Evolutionary conservation across 1,140 invertebrate species (phyloP).

Genomic region (Lucilia cuprina): DNA sequence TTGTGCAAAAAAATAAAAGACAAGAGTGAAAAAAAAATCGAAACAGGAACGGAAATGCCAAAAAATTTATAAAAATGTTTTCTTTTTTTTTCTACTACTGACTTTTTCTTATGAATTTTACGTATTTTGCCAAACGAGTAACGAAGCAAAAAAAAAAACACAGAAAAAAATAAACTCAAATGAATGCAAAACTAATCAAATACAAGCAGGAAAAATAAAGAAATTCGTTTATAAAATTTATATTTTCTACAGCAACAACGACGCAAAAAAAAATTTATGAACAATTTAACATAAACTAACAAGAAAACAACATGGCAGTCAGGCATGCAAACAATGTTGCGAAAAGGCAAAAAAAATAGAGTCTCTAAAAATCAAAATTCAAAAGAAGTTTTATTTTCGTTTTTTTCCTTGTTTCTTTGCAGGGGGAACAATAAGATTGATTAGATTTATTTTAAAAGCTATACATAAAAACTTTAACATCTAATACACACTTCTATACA

Average conservation of each 20-base stretch:
- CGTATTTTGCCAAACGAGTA: not conserved
- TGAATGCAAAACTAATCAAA: not conserved
- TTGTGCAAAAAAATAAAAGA: no score
- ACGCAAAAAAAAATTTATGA: not conserved
- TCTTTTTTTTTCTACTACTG: not conserved
- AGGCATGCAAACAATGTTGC: not conserved
- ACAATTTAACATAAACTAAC: not conserved
- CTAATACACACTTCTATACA: no score
- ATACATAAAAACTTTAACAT: not conserved
- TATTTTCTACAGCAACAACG: not conserved
- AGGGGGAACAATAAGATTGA: no score
- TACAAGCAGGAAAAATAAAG: not conserved
- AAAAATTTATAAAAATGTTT: not conserved
- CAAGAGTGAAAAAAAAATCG: not conserved
- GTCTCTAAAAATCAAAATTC: no score
- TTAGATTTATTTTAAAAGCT: not conserved
- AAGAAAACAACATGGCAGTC: not conserved
- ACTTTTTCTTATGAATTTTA: not conserved
- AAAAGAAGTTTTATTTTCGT: no score
- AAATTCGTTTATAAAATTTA: not conserved
- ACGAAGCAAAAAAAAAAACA: not conserved
- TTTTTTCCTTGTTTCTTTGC: no score
- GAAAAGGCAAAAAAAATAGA: no score
- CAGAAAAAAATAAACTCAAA: no score
- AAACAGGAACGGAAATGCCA: constrained; percentile 16